phyloP scores from a whole-genome alignment of 1,140 invertebrate genomes.

The Drosophila rufa region DNA sequence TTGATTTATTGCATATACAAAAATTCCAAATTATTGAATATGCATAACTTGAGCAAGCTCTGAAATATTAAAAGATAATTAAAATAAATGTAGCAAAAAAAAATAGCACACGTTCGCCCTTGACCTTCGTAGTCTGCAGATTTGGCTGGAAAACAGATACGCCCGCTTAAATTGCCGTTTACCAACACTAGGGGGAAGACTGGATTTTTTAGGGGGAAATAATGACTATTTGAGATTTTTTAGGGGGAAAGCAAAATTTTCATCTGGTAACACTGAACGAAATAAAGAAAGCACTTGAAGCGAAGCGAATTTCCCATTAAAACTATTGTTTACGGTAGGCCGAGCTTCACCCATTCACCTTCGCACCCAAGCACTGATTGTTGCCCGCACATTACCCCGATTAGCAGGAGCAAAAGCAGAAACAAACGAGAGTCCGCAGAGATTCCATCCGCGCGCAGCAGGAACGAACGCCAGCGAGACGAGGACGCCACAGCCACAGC shows the following conservation, averaged over 20 bases:
- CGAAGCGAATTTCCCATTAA: constrained; percentile 32
- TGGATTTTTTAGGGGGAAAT: too few species aligned
- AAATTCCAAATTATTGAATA: too few species aligned
- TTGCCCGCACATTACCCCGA: constrained; percentile 10
- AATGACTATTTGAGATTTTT: too few species aligned
- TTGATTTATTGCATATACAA: too few species aligned
- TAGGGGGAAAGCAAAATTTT: too few species aligned
- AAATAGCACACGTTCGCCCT: not conserved
- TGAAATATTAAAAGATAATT: too few species aligned
- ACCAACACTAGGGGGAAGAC: not conserved
- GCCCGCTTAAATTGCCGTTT: not conserved
- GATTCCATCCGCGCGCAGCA: constrained; percentile 11
- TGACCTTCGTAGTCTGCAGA: not conserved
- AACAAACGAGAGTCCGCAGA: constrained; percentile 8
- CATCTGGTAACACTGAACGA: constrained; percentile 12
- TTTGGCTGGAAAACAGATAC: not conserved
- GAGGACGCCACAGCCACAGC: constrained; percentile 30
- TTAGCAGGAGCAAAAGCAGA: constrained; percentile 8
- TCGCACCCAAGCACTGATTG: constrained; percentile 11
- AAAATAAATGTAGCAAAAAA: not conserved
- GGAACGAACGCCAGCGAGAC: constrained; percentile 48
- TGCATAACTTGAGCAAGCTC: too few species aligned
- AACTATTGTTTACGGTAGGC: constrained; percentile 44
- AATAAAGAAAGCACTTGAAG: constrained; percentile 39
- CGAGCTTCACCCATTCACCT: constrained; percentile 18